Base-by-base conservation (phyloP, 1,140 invertebrate genomes). In the Brachionus plicatilis region DNA sequence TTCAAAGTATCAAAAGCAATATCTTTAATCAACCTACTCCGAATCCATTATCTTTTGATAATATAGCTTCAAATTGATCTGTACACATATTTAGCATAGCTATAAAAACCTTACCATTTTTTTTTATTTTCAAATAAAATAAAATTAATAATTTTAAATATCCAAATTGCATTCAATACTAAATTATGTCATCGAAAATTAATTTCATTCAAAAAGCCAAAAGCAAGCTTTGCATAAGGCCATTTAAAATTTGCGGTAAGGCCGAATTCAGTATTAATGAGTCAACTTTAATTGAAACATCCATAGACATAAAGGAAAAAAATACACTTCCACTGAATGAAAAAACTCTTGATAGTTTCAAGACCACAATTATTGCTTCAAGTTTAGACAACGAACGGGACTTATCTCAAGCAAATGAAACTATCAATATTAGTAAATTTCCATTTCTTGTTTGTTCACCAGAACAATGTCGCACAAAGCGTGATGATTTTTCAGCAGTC, bases 141-240 rank as follows among this genome's bases (percentile, higher is more conserved):
- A 24, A 24, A 24, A 24, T 24, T 24, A 24, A 24, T 24, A 24
- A 24, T 0, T 24, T 24, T 24, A 37, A 37, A 41, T 20, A 43
- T 20, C n/a, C n/a, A 41, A n/a, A 43, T 41, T 17, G 24, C 5
- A 14, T 12, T 43, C 7, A 72, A 7, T 14, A 29, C 11, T 12
- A 12, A 20, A 76, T 29, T 24, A 76, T 76, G 72, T 76, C 72
- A 27, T 27, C 43, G 0, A 76, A 76, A 76, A 27, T n/a, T 47
- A 76, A 76, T 20, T 50, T 76, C 50, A 50, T 50, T 20, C 72
- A 76, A 50, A 76, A 76, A 50, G 72, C 43, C 45, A 76, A 76
- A 29, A 76, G 43, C 33, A 76, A 76, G 50, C 43, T 76, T 1
- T 76, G 72, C n/a, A 50, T 76, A n/a, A 76, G 50, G 12, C 43